Evolutionary conservation across 1,140 invertebrate species (phyloP).

Genomic region (Drosophila baimaii): DNA sequence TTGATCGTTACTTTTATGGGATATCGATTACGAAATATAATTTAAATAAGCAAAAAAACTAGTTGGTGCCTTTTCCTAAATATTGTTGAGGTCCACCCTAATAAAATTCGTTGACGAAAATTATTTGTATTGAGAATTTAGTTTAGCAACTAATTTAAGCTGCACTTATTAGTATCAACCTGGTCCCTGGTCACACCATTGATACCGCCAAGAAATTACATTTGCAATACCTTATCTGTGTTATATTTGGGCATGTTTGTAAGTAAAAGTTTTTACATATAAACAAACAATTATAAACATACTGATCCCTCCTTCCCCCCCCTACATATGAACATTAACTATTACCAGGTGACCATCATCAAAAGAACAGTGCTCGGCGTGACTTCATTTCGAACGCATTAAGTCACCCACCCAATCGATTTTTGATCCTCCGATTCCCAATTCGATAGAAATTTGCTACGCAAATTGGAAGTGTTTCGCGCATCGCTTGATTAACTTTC

Average conservation of each 20-base stretch:
- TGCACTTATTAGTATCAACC: background rate
- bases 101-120: background rate
- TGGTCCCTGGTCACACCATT: background rate
- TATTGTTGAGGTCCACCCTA: background rate
- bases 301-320: too few species aligned
- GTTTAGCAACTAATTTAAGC: background rate
- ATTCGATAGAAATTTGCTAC: conserved; percentile 6
- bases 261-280: background rate
- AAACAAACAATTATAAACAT: background rate
- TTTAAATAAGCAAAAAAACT: too few species aligned
- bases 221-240: background rate
- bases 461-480: background rate
- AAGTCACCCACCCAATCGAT: conserved; percentile 26
- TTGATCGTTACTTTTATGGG: background rate
- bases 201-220: background rate
- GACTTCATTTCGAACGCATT: conserved; percentile 6
- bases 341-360: background rate
- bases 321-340: too few species aligned
- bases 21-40: background rate
- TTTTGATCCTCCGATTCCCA: conserved; percentile 14
- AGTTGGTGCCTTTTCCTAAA: background rate
- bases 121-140: too few species aligned
- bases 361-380: conserved; percentile 1
- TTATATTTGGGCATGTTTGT: background rate
- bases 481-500: conserved; percentile 36